Evolutionary conservation across 92 coral and sea anemone species (phyloP).

Genomic region (Umimayanthus kanabou): DNA sequence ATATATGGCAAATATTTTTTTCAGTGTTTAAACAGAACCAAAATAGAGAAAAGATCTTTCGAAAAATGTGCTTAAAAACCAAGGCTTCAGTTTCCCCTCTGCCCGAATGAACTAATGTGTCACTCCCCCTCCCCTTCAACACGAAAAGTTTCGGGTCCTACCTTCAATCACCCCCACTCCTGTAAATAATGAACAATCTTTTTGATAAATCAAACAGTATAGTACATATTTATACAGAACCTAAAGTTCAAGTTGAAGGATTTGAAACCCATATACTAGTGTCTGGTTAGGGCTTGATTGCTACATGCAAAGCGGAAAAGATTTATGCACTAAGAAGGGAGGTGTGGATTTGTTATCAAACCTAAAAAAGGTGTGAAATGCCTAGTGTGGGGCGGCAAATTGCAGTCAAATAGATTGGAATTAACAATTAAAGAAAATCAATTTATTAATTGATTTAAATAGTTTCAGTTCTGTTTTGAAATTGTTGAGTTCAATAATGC

Average conservation of each 20-base stretch:
- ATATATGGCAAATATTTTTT: slow-evolving; percentile 9
- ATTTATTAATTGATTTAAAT: too few relatives aligned
- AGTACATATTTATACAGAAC: slow-evolving; percentile 9
- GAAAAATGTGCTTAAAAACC: slow-evolving; percentile 10
- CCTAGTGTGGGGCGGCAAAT: too few relatives aligned
- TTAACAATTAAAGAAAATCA: too few relatives aligned
- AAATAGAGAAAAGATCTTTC: slow-evolving; percentile 8
- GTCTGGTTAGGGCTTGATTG: slow-evolving; percentile 7
- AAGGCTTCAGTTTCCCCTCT: neutral
- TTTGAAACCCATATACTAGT: slow-evolving; percentile 18
- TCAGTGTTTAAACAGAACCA: slow-evolving; percentile 14
- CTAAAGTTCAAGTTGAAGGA: slow-evolving; percentile 6
- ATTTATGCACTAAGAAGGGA: neutral
- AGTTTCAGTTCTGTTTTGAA: too few relatives aligned
- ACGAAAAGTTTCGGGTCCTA: slow-evolving; percentile 2
- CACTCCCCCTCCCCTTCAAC: slow-evolving; percentile 16
- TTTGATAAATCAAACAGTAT: slow-evolving; percentile 1
- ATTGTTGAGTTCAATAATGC: too few relatives aligned
- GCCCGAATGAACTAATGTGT: slow-evolving; percentile 2
- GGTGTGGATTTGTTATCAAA: too few relatives aligned
- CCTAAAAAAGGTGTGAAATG: too few relatives aligned
- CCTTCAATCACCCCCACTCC: slow-evolving; percentile 10
- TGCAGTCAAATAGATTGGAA: too few relatives aligned
- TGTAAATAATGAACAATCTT: slow-evolving; percentile 16
- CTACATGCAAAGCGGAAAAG: slow-evolving; percentile 19